Evolutionary conservation across 2,888 invertebrate genomes (phyloP), one percentile per base, ranked within the genome.

Genomic region (Dinocampus coccinellae): DNA sequence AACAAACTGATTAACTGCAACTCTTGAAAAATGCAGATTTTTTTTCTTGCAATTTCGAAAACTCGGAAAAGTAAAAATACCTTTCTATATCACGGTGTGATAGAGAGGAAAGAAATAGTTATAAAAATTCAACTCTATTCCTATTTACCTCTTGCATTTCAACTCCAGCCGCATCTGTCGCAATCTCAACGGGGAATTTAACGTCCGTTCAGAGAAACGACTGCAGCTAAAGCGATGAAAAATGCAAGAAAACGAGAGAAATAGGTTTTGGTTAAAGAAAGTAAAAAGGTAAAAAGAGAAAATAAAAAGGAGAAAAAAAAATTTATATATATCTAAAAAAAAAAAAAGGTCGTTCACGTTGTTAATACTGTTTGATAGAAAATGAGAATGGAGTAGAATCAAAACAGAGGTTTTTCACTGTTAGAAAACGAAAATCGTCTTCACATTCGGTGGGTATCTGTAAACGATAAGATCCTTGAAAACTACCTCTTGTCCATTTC

Each of bases 401-500:
- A 53, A 47, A 36, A 60, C 22, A 60, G 22, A 2, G 33, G 34
- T 33, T 66, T 57, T n/a, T 36, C 29, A 11, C 24, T 22, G 53
- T 55, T 36, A 24, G 60, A 47, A 66, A 65, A 70, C 34, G 65
- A 29, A n/a, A 39, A 61, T 66, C 55, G 33, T 64, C 39, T 71
- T 66, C 66, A 63, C 70, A 71, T 55, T 16, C 68, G 11, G 33
- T 6, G 33, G 42, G 69, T 55, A 66, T 53, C 70, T 71, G 70
- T 58, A 53, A 53, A 52, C 61, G 62, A 58, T 70, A 65, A 58
- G 34, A 34, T 47, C 70, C 52, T 64, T 26, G 60, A 60, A 60
- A 65, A 70, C 52, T 65, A 60, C 60, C 60, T 65, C 65, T 60
- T 65, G 65, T 70, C 60, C 70, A 70, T 70, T 55, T 61, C 60